Percentiles rank a stretch among this genome's conserved stretches.
phyloP scores from a whole-genome alignment of 2,888 invertebrate species.

The Drosophila falleni region DNA sequence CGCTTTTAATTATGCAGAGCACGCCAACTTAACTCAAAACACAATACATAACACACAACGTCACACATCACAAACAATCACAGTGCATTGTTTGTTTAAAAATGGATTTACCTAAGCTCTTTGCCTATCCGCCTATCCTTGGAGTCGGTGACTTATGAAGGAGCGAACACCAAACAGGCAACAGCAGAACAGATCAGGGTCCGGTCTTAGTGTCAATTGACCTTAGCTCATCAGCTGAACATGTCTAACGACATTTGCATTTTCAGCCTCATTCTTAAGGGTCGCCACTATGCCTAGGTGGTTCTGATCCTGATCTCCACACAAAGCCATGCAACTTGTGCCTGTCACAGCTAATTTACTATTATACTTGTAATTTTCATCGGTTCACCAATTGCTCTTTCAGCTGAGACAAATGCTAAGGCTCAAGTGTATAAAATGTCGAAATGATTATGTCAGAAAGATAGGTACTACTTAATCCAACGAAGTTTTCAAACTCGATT shows the following conservation, averaged over 20 bases:
- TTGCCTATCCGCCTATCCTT: not conserved
- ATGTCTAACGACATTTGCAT: slow-evolving; percentile 36
- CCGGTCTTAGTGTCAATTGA: slow-evolving; percentile 34
- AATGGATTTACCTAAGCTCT: slow-evolving; percentile 39
- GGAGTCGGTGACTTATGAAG: slow-evolving; percentile 44
- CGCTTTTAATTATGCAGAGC: slow-evolving; percentile 65
- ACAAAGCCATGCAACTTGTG: not conserved
- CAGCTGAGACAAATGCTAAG: not conserved
- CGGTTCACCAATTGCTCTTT: not conserved
- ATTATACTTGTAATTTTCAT: not conserved
- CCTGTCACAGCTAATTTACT: not conserved
- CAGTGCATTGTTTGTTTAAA: slow-evolving; percentile 9
- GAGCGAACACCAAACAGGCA: slow-evolving; percentile 14
- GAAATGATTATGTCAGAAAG: not conserved
- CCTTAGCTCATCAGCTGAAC: slow-evolving; percentile 27
- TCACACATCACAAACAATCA: not conserved
- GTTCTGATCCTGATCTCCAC: not conserved
- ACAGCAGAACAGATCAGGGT: slow-evolving; percentile 6
- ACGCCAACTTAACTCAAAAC: slow-evolving; percentile 43
- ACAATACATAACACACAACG: slow-evolving; percentile 4
- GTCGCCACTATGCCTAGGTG: not conserved
- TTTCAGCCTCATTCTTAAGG: slow-evolving; percentile 28
- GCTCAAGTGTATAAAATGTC: not conserved
- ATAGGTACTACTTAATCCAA: not conserved
- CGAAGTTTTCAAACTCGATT: not conserved